phyloP scores from a whole-genome alignment of 2,797 vertebrate species.

The Spheniscus humboldti region DNA sequence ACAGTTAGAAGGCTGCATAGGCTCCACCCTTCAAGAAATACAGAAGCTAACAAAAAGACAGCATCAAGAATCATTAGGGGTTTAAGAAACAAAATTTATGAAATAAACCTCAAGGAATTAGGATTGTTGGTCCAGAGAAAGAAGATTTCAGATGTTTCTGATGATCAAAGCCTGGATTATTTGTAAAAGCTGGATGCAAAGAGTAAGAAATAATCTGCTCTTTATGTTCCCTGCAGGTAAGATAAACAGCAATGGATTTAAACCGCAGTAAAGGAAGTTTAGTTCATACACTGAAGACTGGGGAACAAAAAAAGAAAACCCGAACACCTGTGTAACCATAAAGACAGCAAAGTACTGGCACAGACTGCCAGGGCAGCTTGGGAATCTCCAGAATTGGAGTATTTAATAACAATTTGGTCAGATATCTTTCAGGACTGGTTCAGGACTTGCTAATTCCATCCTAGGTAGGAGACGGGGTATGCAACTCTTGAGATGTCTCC shows the following conservation, averaged over 20 bases:
- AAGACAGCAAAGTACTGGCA: neutral
- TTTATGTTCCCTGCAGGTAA: neutral
- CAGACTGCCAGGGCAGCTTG: neutral
- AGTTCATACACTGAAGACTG: neutral
- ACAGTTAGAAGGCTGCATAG: neutral
- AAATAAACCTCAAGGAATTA: neutral
- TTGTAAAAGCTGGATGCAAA: neutral
- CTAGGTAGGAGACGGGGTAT: neutral
- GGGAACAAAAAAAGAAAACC: neutral
- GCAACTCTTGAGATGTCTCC: neutral
- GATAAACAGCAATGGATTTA: neutral
- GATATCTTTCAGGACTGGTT: neutral
- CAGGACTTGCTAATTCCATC: neutral
- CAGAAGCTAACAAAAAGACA: neutral
- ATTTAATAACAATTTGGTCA: neutral
- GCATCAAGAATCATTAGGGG: neutral
- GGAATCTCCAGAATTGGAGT: neutral
- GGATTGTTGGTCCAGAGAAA: neutral
- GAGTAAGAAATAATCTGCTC: neutral
- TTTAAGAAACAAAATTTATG: neutral
- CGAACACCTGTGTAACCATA: neutral
- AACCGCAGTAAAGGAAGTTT: neutral
- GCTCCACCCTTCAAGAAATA: neutral
- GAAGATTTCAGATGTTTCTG: neutral
- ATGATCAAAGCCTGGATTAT: neutral